A percentile compares a stretch with the other conserved stretches of the same genome.
Evolutionary conservation across 2,888 invertebrate genomes (phyloP).

Genomic region (Slavum lentiscoides): DNA sequence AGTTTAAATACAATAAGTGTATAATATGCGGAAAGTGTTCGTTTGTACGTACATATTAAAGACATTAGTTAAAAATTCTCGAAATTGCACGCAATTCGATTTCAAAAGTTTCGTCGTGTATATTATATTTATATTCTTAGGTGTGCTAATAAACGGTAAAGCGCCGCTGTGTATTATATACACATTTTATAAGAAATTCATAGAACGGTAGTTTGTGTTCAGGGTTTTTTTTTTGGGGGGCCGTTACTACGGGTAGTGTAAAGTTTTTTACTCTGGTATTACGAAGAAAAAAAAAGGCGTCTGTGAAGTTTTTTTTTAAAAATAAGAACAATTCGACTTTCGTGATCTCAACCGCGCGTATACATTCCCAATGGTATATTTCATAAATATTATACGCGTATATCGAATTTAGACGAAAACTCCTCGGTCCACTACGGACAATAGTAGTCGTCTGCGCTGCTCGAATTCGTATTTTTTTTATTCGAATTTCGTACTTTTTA

Average conservation of each 20-base stretch:
- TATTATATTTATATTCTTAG: not conserved
- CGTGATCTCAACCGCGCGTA: not conserved
- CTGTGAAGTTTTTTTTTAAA: not conserved
- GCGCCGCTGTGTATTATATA: not conserved
- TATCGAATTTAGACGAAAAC: conserved; percentile 5
- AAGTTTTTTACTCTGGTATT: conserved; percentile 7
- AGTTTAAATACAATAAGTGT: conserved; percentile 2
- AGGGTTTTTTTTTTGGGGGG: no score
- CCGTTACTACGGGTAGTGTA: not conserved
- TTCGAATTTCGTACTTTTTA: no score
- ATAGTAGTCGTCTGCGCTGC: no score
- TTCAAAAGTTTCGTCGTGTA: not conserved
- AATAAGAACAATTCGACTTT: conserved; percentile 4
- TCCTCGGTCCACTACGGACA: not conserved
- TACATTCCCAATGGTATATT: not conserved
- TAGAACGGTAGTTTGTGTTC: not conserved
- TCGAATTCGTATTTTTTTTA: no score
- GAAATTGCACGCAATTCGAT: not conserved
- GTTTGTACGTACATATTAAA: not conserved
- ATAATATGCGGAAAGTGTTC: not conserved
- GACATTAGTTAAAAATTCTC: conserved; percentile 2
- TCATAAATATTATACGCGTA: not conserved
- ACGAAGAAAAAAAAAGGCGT: not conserved
- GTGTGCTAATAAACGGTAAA: not conserved
- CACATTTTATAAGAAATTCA: conserved; percentile 12